These are phyloP conservation scores for Vulpes ferrilata DNA, from an alignment of 2,113 vertebrate genomes.

Conservation along the genomic window DNA sequence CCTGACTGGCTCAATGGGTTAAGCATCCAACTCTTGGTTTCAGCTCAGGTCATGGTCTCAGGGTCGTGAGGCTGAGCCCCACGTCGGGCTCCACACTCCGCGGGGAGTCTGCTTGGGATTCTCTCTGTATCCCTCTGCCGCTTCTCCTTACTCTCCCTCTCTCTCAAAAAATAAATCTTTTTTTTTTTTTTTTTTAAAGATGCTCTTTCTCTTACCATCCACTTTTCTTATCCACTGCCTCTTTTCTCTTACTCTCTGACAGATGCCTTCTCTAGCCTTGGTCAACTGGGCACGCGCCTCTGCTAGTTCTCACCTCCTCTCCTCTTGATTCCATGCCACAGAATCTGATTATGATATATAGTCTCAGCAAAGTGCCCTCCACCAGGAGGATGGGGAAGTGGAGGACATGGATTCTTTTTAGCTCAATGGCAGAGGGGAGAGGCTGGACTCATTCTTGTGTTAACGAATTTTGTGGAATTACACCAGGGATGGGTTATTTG, in stretches of 20 bases:
- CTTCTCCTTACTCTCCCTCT: no score
- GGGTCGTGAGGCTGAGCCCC: no score
- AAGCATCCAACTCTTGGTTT: no score
- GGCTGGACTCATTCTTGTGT: neutral
- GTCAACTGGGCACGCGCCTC: neutral
- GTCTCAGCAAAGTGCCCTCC: neutral
- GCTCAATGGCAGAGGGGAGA: neutral
- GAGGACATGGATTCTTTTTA: neutral
- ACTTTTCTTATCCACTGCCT: neutral
- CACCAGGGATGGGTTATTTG: neutral
- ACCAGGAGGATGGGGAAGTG: rapidly evolving
- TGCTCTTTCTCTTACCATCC: neutral
- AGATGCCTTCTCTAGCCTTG: neutral
- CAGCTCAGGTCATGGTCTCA: no score
- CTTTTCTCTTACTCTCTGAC: neutral
- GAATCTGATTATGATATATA: neutral
- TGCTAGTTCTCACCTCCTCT: no score
- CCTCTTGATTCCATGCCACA: neutral
- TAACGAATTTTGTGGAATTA: neutral
- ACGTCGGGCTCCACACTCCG: no score
- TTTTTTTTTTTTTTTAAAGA: neutral
- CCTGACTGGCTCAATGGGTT: no score
- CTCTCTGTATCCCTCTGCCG: no score
- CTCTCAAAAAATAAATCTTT: no score
- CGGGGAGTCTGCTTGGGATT: no score